These are phyloP conservation scores for Ophioninae sp. DNA, from an alignment of 2,888 invertebrate genomes.

Conservation along the genomic window DNA sequence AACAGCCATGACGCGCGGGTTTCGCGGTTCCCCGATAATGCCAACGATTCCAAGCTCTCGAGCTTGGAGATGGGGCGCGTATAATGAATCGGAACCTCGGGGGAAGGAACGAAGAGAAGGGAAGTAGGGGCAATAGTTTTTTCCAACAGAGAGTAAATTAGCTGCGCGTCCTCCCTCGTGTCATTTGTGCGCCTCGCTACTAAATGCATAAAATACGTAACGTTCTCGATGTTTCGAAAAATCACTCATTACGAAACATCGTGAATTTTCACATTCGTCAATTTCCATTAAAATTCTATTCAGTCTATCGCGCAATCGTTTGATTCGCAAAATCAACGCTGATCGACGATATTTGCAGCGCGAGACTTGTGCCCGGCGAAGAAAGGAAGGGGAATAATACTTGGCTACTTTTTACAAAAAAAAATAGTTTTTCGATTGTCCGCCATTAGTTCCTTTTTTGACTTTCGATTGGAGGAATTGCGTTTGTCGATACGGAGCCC, in stretches of 20 bases:
- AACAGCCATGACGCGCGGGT: neutral
- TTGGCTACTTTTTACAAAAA: constrained; percentile 27
- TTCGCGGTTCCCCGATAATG: neutral
- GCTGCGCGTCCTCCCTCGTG: constrained; percentile 43
- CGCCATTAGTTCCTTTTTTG: neutral
- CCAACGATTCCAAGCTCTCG: neutral
- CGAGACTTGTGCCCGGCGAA: neutral
- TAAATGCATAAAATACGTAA: constrained; percentile 61
- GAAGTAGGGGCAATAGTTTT: neutral
- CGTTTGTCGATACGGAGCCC: neutral
- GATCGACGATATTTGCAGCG: constrained; percentile 34
- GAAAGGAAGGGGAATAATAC: constrained; percentile 30
- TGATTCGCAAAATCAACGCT: constrained; percentile 59
- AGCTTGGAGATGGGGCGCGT: neutral
- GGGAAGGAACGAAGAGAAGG: neutral
- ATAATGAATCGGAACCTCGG: constrained; percentile 5
- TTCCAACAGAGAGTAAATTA: constrained; percentile 10
- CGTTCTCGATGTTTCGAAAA: constrained; percentile 35
- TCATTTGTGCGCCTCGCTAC: constrained; percentile 38
- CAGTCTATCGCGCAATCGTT: constrained; percentile 66
- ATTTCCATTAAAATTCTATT: constrained; percentile 60
- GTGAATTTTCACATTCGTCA: constrained; percentile 33
- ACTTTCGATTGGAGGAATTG: constrained; percentile 14
- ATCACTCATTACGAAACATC: constrained; percentile 45
- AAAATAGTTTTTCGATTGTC: constrained; percentile 17